Evolutionary conservation across 2,888 invertebrate genomes (phyloP).

Genomic region (Invenusta paracnida): DNA sequence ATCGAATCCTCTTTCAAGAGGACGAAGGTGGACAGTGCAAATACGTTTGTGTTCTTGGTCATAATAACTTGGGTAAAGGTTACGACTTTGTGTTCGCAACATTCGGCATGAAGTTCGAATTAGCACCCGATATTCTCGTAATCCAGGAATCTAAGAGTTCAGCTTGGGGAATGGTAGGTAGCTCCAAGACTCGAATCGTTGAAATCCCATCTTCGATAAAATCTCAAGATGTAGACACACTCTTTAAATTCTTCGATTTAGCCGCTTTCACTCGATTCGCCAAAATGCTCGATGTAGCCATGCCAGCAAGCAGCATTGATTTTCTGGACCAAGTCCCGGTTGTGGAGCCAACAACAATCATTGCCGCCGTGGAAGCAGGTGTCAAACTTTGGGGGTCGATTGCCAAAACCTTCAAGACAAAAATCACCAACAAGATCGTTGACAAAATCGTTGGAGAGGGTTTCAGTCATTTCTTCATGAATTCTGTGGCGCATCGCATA

Average conservation of each 20-base stretch:
- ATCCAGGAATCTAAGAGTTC: constrained; percentile 16
- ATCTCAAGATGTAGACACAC: constrained; percentile 2
- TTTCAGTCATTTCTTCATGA: constrained; percentile 18
- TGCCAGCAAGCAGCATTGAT: background rate
- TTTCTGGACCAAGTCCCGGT: background rate
- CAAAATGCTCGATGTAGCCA: constrained; percentile 19
- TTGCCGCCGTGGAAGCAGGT: background rate
- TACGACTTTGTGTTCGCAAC: constrained; percentile 31
- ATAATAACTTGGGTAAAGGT: background rate
- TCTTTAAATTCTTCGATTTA: constrained; percentile 22
- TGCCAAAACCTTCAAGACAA: constrained; percentile 21
- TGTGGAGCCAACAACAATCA: background rate
- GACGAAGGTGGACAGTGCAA: constrained; percentile 5
- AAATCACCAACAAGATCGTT: constrained; percentile 15
- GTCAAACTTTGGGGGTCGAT: constrained; percentile 28
- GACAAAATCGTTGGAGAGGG: constrained; percentile 22
- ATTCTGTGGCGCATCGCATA: constrained; percentile 6
- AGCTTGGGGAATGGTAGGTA: constrained; percentile 16
- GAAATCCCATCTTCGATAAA: constrained; percentile 15
- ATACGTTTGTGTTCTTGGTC: constrained; percentile 31
- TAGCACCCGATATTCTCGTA: constrained; percentile 29
- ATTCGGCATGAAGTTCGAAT: constrained; percentile 15
- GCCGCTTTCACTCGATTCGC: constrained; percentile 32
- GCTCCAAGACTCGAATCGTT: constrained; percentile 14
- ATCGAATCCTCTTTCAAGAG: constrained; percentile 1